Percentiles rank a stretch among this genome's conserved stretches.
phyloP scores from a whole-genome alignment of 2,797 vertebrate species.

The Ciconia nigra region DNA sequence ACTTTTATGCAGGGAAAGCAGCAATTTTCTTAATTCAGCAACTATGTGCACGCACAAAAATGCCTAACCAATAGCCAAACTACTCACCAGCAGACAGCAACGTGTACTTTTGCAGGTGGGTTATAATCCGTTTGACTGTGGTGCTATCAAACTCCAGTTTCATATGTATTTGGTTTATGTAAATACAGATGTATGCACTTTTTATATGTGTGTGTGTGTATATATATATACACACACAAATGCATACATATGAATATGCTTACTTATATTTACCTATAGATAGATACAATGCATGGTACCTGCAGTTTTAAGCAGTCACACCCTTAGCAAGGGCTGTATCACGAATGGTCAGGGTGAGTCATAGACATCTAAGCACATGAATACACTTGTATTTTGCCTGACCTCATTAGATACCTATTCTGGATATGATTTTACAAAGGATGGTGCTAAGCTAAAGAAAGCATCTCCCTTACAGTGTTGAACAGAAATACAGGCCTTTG shows the following conservation, averaged over 20 bases:
- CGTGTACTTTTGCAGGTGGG: background rate
- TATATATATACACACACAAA: background rate
- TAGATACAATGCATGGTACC: background rate
- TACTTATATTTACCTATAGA: background rate
- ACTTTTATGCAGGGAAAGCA: background rate
- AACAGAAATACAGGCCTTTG: background rate
- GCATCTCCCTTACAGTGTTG: background rate
- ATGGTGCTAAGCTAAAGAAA: background rate
- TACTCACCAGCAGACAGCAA: background rate
- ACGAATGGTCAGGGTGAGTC: background rate
- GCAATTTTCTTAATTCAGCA: background rate
- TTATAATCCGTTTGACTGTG: background rate
- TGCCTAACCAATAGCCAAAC: background rate
- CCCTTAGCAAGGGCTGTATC: background rate
- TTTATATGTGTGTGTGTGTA: background rate
- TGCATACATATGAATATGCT: background rate
- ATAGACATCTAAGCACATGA: background rate
- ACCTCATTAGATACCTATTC: background rate
- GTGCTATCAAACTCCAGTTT: background rate
- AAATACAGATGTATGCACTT: background rate
- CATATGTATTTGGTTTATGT: background rate
- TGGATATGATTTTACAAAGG: background rate
- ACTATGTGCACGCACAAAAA: background rate
- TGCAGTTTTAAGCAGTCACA: background rate
- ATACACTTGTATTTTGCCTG: background rate